These are phyloP conservation scores for Myopa testacea DNA, from an alignment of 2,888 invertebrate genomes.

Conservation along the genomic window DNA sequence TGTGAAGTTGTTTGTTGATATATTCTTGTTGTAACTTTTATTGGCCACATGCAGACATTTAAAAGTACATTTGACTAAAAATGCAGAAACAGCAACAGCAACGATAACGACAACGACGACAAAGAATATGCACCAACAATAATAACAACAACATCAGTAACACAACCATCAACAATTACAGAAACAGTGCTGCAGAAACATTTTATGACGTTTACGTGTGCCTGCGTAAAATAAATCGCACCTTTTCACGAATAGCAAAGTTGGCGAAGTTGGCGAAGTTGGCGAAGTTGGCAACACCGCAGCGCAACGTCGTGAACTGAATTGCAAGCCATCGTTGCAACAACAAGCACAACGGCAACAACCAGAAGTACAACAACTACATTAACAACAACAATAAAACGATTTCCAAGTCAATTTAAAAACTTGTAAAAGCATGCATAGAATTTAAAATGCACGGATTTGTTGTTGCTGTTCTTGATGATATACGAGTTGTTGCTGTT, in stretches of 20 bases:
- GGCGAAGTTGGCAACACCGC: constrained; percentile 37
- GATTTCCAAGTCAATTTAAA: constrained; percentile 30
- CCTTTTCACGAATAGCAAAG: constrained; percentile 35
- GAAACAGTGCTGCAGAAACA: constrained; percentile 42
- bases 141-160: neutral
- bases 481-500: too few species aligned
- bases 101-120: too few species aligned
- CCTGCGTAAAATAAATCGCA: constrained; percentile 56
- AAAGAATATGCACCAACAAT: neutral
- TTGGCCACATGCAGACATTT: constrained; percentile 45
- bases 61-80: constrained; percentile 43
- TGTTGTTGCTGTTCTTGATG: neutral
- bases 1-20: neutral
- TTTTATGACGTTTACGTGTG: constrained; percentile 38
- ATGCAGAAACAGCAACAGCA: neutral
- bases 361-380: constrained; percentile 40
- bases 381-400: constrained; percentile 40
- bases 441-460: constrained; percentile 24
- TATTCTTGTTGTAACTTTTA: constrained; percentile 33
- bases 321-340: constrained; percentile 33
- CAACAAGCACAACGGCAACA: constrained; percentile 47
- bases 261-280: too few species aligned
- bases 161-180: neutral
- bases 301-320: constrained; percentile 15
- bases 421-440: constrained; percentile 24